Conservation (phyloP, 2,888 invertebrate species). For the Andrena trimmerana region DNA sequence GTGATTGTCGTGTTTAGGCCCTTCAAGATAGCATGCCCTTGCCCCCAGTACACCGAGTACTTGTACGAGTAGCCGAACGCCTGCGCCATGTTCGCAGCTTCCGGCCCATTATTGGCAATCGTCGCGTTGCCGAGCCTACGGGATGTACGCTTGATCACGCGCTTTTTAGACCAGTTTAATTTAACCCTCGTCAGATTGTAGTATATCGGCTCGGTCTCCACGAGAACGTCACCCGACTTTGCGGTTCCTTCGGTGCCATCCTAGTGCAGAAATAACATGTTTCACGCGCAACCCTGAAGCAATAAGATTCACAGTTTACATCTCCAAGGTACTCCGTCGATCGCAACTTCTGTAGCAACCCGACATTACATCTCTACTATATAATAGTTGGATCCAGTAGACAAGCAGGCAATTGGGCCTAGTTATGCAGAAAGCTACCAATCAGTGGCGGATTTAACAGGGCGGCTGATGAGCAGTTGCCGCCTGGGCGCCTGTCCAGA, state of each 20-base stretch:
- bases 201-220: constrained; percentile 92
- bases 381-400: no score
- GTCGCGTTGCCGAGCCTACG: constrained; percentile 83
- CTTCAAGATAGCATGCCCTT: constrained; percentile 90
- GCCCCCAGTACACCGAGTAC: constrained; percentile 92
- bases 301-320: no score
- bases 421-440: no score
- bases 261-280: constrained; percentile 59
- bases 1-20: constrained; percentile 89
- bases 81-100: constrained; percentile 89
- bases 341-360: no score
- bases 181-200: constrained; percentile 91
- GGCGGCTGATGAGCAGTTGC: no score
- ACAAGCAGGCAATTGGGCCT: no score
- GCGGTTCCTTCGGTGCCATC: constrained; percentile 74
- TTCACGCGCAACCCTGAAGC: no score
- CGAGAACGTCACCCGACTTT: constrained; percentile 89
- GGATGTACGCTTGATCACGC: constrained; percentile 83
- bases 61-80: constrained; percentile 91
- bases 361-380: no score
- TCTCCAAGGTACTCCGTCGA: no score
- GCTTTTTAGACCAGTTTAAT: constrained; percentile 87
- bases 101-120: constrained; percentile 86
- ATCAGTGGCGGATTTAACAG: no score
- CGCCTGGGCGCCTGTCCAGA: no score